Conservation (phyloP, 2,113 vertebrate genomes). For the Hypanus sabinus region DNA sequence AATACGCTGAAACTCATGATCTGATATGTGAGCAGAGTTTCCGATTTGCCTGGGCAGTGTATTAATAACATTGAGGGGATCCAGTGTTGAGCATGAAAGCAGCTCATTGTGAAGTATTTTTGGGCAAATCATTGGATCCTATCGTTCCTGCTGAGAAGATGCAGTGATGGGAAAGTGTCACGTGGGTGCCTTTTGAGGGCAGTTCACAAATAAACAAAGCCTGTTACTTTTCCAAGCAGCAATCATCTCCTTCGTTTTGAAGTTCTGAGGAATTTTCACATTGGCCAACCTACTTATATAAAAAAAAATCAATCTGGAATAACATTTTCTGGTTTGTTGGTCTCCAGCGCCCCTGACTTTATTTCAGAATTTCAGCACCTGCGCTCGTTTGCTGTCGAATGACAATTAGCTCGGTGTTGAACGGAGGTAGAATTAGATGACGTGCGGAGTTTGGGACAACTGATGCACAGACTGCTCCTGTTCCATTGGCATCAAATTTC, state of each 20-base stretch:
- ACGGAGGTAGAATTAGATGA: background rate
- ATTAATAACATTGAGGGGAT: background rate
- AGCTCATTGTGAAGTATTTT: background rate
- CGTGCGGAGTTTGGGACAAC: background rate
- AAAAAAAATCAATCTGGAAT: no score
- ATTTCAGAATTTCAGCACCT: no score
- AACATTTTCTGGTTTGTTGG: no score
- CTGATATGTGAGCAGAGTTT: background rate
- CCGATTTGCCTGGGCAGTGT: background rate
- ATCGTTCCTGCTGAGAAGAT: background rate
- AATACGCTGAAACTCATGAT: background rate
- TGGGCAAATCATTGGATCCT: background rate
- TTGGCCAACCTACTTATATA: background rate
- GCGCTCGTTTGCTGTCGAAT: no score
- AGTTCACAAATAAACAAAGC: background rate
- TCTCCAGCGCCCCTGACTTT: no score
- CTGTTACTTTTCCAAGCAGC: background rate
- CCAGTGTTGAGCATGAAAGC: background rate
- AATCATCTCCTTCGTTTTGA: background rate
- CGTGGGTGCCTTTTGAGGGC: background rate
- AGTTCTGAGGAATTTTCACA: background rate
- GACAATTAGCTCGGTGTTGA: background rate
- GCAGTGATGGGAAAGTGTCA: no score
- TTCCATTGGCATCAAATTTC: background rate
- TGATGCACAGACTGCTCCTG: background rate